Evolutionary conservation across 2,797 vertebrate species (phyloP).

Genomic region (Thunnus albacares): DNA sequence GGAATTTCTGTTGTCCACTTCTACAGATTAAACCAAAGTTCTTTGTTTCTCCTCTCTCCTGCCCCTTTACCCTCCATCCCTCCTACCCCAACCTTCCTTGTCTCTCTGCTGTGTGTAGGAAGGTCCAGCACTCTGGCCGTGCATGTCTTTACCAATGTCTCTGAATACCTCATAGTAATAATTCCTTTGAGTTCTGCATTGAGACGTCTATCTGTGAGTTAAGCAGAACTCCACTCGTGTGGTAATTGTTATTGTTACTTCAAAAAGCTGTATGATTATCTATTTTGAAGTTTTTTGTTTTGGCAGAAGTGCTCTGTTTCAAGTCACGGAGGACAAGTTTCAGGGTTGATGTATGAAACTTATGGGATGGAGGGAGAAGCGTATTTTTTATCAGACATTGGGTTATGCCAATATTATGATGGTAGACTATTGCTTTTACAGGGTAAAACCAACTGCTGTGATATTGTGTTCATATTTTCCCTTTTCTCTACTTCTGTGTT

Average conservation of each 20-base stretch:
- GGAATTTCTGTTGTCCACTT: slow-evolving; percentile 91
- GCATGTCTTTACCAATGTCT: slow-evolving; percentile 96
- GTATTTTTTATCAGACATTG: slow-evolving; percentile 90
- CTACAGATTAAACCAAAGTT: slow-evolving; percentile 98
- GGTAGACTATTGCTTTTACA: slow-evolving; percentile 95
- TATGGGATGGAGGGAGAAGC: slow-evolving; percentile 86
- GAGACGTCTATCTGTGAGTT: slow-evolving; percentile 94
- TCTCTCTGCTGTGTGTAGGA: slow-evolving; percentile 79
- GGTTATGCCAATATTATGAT: slow-evolving; percentile 87
- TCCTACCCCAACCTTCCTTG: slow-evolving; percentile 74
- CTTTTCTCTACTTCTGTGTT: slow-evolving; percentile 91
- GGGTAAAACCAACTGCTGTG: slow-evolving; percentile 98
- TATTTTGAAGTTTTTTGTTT: slow-evolving; percentile 89
- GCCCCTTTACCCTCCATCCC: slow-evolving; percentile 73
- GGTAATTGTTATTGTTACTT: slow-evolving; percentile 95
- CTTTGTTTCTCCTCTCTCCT: slow-evolving; percentile 79
- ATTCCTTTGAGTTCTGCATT: slow-evolving; percentile 97
- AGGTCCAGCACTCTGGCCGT: slow-evolving; percentile 91
- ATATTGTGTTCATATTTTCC: slow-evolving; percentile 93
- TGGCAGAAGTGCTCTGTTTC: slow-evolving; percentile 89
- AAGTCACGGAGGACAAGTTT: slow-evolving; percentile 90
- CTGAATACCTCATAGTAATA: slow-evolving; percentile 99
- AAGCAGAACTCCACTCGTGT: slow-evolving; percentile 95
- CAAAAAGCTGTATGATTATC: slow-evolving; percentile 94
- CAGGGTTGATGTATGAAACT: slow-evolving; percentile 89